phyloP scores from a whole-genome alignment of 2,113 vertebrate genomes.

The Peromyscus leucopus region DNA sequence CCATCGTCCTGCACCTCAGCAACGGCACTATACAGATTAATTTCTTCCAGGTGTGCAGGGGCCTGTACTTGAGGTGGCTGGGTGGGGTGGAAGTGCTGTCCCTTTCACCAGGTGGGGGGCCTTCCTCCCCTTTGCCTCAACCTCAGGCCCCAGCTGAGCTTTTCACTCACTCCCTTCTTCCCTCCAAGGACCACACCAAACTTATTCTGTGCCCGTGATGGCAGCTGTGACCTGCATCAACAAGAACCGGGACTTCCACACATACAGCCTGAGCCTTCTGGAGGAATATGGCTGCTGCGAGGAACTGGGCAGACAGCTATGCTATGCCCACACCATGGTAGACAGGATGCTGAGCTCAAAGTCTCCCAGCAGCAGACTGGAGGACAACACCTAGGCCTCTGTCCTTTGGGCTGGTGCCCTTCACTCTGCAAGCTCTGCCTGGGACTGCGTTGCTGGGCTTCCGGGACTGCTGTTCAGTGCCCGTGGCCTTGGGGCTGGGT shows the following conservation, averaged over 20 bases:
- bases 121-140: no score
- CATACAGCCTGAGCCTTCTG: constrained; percentile 94
- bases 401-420: constrained; percentile 8
- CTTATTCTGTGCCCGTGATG: constrained; percentile 97
- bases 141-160: no score
- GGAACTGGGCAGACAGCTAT: constrained; percentile 94
- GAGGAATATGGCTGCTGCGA: constrained; percentile 95
- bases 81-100: no score
- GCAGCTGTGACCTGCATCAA: constrained; percentile 96
- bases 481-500: not conserved
- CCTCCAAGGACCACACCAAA: constrained; percentile 95
- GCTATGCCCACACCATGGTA: constrained; percentile 96
- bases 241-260: constrained; percentile 96
- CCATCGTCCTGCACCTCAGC: constrained; percentile 97
- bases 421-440: not conserved
- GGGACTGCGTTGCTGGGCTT: not conserved
- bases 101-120: no score
- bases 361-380: constrained; percentile 73
- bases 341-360: constrained; percentile 94
- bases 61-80: no score
- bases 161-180: no score
- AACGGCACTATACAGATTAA: constrained; percentile 98
- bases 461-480: no score
- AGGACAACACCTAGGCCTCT: constrained; percentile 77
- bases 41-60: constrained; percentile 90